These are phyloP conservation scores for Ditylenchus dipsaci DNA, from an alignment of 1,140 invertebrate genomes.

Conservation along the genomic window DNA sequence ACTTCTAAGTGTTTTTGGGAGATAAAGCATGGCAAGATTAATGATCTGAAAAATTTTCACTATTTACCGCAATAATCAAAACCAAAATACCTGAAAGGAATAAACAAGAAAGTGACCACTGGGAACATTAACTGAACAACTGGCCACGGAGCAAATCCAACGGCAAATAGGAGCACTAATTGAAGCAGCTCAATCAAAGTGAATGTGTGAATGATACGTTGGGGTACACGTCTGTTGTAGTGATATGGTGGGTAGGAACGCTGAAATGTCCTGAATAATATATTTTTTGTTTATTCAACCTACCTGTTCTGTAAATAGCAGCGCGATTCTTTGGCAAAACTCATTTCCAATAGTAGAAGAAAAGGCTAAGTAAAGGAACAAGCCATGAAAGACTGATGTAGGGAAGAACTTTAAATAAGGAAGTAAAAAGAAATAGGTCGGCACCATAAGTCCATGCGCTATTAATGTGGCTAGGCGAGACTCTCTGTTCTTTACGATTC, in stretches of 20 bases:
- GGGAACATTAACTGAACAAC: slow-evolving; percentile 62
- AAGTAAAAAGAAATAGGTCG: slow-evolving; percentile 58
- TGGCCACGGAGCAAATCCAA: slow-evolving; percentile 59
- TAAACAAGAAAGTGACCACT: slow-evolving; percentile 60
- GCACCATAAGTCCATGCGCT: slow-evolving; percentile 60
- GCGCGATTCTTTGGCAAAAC: slow-evolving; percentile 60
- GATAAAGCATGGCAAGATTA: background rate
- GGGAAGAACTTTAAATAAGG: slow-evolving; percentile 60
- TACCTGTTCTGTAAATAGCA: slow-evolving; percentile 61
- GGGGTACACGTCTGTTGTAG: slow-evolving; percentile 61
- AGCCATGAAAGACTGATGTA: slow-evolving; percentile 60
- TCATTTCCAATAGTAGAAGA: slow-evolving; percentile 60
- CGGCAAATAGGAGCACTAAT: slow-evolving; percentile 58
- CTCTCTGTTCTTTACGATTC: slow-evolving; percentile 61
- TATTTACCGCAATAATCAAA: background rate
- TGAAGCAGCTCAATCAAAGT: slow-evolving; percentile 60
- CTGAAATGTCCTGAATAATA: slow-evolving; percentile 44
- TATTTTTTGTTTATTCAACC: background rate
- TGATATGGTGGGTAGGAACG: slow-evolving; percentile 61
- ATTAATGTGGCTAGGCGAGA: slow-evolving; percentile 60
- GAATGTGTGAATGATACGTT: slow-evolving; percentile 60
- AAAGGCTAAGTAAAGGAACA: slow-evolving; percentile 61
- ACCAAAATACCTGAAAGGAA: slow-evolving; percentile 59
- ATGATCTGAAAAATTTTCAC: background rate
- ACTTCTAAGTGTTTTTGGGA: background rate